Evolutionary conservation across 2,797 vertebrate genomes (phyloP), one percentile per base, ranked within the genome.

Genomic region (Alca torda): DNA sequence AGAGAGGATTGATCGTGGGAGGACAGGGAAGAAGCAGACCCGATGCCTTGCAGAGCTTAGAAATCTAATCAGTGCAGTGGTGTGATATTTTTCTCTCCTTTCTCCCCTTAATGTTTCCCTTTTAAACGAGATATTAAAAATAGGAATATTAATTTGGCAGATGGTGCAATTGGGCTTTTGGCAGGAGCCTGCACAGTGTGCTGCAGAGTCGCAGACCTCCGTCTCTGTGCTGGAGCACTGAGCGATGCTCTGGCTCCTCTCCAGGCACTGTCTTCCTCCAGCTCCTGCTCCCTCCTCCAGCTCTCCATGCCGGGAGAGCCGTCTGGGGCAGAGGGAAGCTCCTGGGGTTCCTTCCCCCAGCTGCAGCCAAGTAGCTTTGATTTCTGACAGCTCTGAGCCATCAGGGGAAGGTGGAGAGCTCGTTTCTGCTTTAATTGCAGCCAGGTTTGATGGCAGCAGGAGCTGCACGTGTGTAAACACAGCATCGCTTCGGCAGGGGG

Each of bases 91-190:
- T 81, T n/a, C 86, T 83, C 82, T 93, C 84, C 84, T 87, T 85
- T 87, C 3, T 4, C 51, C 88, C 77, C 54, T 79, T 77, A 79
- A 94, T 74, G 74, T 41, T 82, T 90, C 70, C 91, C 80, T 91
- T 48, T 95, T 93, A 90, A 97, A 94, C 8, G 64, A 91, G 93
- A 90, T 96, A 97, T 97, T 97, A 97, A 97, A 97, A 97, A 97
- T 96, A 85, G 93, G 95, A 96, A 96, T 97, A 97, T 97, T 97
- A 97, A 96, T 97, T 97, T 97, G 96, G 96, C 97, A 97, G 96
- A 97, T 97, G 96, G 96, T 97, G 93, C 84, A 91, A 86, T 91
- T 97, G 96, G 94, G 90, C 95, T 97, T 95, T 97, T 97, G 97
- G 97, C 97, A 96, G 96, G 91, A 96, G 90, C 7, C 90, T 69